Conservation (phyloP, 2,888 invertebrate genomes). For the Bombyx huttoni region DNA sequence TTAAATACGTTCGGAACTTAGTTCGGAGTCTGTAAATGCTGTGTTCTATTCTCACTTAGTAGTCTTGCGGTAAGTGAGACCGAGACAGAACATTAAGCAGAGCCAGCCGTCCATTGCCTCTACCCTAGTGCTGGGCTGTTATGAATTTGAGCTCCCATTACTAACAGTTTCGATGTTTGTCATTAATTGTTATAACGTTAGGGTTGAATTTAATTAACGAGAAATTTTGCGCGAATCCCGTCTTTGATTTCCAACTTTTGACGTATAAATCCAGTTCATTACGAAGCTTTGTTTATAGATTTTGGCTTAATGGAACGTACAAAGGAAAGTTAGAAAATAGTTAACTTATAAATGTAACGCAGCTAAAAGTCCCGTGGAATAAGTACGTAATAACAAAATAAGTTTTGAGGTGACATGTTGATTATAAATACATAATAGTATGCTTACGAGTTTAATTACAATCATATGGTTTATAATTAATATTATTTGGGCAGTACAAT, state of each 20-base stretch:
- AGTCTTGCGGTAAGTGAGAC: not conserved
- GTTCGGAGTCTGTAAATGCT: not conserved
- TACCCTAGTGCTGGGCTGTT: not conserved
- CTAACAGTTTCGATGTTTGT: not conserved
- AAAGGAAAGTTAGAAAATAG: too few relatives aligned
- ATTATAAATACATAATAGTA: too few relatives aligned
- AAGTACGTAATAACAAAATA: too few relatives aligned
- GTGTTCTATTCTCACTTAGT: not conserved
- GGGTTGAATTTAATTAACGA: not conserved
- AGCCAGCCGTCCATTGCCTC: too few relatives aligned
- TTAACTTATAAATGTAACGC: too few relatives aligned
- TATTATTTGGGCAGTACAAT: too few relatives aligned
- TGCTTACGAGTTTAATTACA: too few relatives aligned
- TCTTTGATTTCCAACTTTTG: not conserved
- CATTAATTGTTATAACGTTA: not conserved
- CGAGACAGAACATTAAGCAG: not conserved
- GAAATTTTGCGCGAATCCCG: not conserved
- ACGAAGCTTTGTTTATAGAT: not conserved
- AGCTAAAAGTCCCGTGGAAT: too few relatives aligned
- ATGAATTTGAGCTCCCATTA: not conserved
- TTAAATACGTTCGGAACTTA: slow-evolving; percentile 7
- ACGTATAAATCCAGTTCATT: not conserved
- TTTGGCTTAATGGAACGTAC: not conserved
- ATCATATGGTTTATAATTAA: too few relatives aligned
- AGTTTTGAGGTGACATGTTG: too few relatives aligned